These are phyloP conservation scores for Drosophila teissieri DNA, from an alignment of 1,140 invertebrate species.

Conservation along the genomic window DNA sequence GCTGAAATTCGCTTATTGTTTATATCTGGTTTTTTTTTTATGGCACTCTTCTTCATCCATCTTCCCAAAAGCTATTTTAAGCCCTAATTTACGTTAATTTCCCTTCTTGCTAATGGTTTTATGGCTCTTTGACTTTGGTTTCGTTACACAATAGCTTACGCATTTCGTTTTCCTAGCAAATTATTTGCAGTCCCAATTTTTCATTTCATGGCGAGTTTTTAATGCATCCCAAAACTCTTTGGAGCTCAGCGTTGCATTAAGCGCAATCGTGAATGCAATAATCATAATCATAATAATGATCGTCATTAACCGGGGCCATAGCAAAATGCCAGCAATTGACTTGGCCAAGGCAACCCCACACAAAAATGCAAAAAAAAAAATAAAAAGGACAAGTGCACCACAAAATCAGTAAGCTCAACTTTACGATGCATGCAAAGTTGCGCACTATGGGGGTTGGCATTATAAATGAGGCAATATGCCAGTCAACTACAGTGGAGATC, in stretches of 20 bases:
- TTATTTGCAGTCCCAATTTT: too few relatives aligned
- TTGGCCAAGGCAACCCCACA: slow-evolving; percentile 44
- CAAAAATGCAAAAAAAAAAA: not conserved
- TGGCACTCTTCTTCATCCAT: slow-evolving; percentile 14
- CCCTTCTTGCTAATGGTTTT: slow-evolving; percentile 45
- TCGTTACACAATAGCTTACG: slow-evolving; percentile 36
- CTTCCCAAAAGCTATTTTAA: slow-evolving; percentile 5
- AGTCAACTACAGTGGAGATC: slow-evolving; percentile 13
- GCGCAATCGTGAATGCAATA: slow-evolving; percentile 46
- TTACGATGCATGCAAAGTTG: slow-evolving; percentile 44
- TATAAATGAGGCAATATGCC: not conserved
- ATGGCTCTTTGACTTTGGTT: slow-evolving; percentile 13
- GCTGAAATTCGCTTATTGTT: slow-evolving; percentile 17
- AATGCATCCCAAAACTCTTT: slow-evolving; percentile 40
- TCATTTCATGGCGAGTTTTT: slow-evolving; percentile 16
- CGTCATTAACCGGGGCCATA: slow-evolving; percentile 56
- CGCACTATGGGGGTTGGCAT: slow-evolving; percentile 21
- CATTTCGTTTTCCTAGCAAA: slow-evolving; percentile 20
- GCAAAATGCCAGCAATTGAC: slow-evolving; percentile 61
- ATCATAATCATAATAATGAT: slow-evolving; percentile 58
- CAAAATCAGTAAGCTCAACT: slow-evolving; percentile 56
- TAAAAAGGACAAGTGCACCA: slow-evolving; percentile 30
- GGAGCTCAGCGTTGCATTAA: slow-evolving; percentile 66
- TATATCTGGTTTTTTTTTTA: slow-evolving; percentile 10
- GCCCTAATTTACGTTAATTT: slow-evolving; percentile 22